These are phyloP conservation scores for Rotaria sp. DNA, from an alignment of 2,888 invertebrate species.

Conservation along the genomic window DNA sequence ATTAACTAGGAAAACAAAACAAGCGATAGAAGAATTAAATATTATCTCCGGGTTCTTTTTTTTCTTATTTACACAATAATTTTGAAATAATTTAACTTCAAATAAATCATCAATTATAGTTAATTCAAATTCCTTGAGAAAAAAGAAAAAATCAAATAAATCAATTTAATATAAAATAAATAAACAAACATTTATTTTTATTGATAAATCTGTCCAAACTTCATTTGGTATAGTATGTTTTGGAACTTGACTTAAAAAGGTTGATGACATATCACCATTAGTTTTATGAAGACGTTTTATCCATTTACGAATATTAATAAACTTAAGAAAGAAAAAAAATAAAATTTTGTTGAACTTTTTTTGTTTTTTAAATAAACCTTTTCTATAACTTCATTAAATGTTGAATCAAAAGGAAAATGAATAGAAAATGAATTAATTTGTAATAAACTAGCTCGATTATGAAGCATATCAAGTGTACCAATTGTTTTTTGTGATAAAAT, in stretches of 20 bases:
- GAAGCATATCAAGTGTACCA: background rate
- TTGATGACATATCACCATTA: background rate
- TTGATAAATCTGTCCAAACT: background rate
- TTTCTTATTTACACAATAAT: slow-evolving; percentile 35
- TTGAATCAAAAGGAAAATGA: slow-evolving; percentile 13
- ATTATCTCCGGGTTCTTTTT: no score
- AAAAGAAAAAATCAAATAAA: background rate
- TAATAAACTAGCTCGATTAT: background rate
- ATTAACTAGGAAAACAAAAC: background rate
- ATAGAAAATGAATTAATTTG: slow-evolving; percentile 8
- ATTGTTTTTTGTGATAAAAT: background rate
- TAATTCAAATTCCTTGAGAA: slow-evolving; percentile 31
- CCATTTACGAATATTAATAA: slow-evolving; percentile 18
- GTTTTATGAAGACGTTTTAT: background rate
- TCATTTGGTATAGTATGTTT: background rate
- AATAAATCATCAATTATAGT: slow-evolving; percentile 39
- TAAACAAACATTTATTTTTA: background rate
- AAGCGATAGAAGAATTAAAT: background rate
- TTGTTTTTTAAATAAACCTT: background rate
- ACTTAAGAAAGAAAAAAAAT: background rate
- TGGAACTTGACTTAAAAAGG: background rate
- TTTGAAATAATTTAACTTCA: slow-evolving; percentile 36
- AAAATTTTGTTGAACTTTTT: no score
- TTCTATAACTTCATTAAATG: slow-evolving; percentile 13
- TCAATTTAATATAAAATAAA: background rate